Evolutionary conservation across 1,140 invertebrate species (phyloP).

Genomic region (Micrasema minimum): DNA sequence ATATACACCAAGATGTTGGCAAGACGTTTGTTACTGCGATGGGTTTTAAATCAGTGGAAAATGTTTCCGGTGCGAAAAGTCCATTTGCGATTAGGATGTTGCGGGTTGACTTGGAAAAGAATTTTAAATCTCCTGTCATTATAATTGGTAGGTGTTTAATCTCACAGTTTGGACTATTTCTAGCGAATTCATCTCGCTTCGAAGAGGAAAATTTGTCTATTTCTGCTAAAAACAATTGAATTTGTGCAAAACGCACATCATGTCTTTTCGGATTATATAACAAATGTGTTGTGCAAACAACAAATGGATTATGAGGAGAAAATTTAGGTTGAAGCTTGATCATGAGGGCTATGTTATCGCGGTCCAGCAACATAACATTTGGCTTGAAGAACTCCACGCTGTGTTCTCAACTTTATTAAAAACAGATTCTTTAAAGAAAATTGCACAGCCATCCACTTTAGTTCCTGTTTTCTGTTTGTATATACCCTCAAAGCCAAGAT

Average conservation of each 20-base stretch:
- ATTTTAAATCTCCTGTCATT: conserved; percentile 92
- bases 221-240: conserved; percentile 82
- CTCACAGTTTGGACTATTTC: conserved; percentile 58
- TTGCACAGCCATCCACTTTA: conserved; percentile 84
- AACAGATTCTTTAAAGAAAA: conserved; percentile 76
- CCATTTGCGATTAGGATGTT: conserved; percentile 80
- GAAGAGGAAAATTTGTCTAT: conserved; percentile 82
- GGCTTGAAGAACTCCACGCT: conserved; percentile 71
- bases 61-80: conserved; percentile 54
- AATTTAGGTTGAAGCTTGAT: conserved; percentile 74
- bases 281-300: conserved; percentile 94
- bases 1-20: conserved; percentile 71
- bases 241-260: conserved; percentile 90
- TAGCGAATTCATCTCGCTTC: too few species aligned
- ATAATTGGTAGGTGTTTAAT: conserved; percentile 78
- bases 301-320: conserved; percentile 66
- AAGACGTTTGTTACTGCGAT: conserved; percentile 73
- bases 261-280: conserved; percentile 89
- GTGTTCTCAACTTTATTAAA: conserved; percentile 72
- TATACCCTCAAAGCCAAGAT: conserved; percentile 70
- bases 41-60: conserved; percentile 50
- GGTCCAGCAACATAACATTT: conserved; percentile 72
- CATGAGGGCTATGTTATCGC: conserved; percentile 90
- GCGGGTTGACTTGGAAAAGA: conserved; percentile 76
- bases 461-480: conserved; percentile 81